Percentiles rank a stretch among this genome's conserved stretches.
These are phyloP conservation scores for Aphidoletes aphidimyza DNA, from an alignment of 2,888 invertebrate species.

Conservation along the genomic window DNA sequence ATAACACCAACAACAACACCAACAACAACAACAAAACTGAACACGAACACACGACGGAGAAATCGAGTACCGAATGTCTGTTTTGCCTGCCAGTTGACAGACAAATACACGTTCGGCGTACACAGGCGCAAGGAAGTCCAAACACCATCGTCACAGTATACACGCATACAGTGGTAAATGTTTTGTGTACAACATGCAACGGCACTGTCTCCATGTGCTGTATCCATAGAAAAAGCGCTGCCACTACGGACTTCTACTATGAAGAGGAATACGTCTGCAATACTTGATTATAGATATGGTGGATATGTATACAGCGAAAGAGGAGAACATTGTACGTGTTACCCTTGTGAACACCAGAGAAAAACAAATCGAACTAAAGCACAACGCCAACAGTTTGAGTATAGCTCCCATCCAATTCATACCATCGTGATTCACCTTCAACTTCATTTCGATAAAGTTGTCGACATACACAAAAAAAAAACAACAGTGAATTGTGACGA, in stretches of 20 bases:
- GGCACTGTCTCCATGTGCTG: background rate
- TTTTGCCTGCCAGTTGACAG: background rate
- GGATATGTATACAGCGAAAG: background rate
- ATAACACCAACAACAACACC: too few relatives aligned
- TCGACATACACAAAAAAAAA: too few relatives aligned
- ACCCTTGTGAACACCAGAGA: constrained; percentile 40
- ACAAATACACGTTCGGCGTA: background rate
- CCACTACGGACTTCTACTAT: background rate
- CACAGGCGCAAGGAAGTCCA: constrained; percentile 21
- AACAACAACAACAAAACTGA: too few relatives aligned
- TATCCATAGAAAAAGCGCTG: constrained; percentile 34
- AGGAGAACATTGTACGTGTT: constrained; percentile 8
- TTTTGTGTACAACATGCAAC: constrained; percentile 49
- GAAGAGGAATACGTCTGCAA: background rate
- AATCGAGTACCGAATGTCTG: background rate
- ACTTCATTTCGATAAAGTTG: too few relatives aligned
- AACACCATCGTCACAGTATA: constrained; percentile 4
- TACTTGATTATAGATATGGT: too few relatives aligned
- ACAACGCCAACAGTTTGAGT: constrained; percentile 40
- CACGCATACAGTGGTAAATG: background rate
- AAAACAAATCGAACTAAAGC: constrained; percentile 33
- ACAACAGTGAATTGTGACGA: too few relatives aligned
- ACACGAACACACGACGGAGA: too few relatives aligned
- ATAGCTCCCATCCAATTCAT: constrained; percentile 15
- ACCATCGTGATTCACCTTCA: background rate